Evolutionary conservation across 2,888 invertebrate genomes (phyloP), one percentile per base, ranked within the genome.

Genomic region (Strigamia maritima): DNA sequence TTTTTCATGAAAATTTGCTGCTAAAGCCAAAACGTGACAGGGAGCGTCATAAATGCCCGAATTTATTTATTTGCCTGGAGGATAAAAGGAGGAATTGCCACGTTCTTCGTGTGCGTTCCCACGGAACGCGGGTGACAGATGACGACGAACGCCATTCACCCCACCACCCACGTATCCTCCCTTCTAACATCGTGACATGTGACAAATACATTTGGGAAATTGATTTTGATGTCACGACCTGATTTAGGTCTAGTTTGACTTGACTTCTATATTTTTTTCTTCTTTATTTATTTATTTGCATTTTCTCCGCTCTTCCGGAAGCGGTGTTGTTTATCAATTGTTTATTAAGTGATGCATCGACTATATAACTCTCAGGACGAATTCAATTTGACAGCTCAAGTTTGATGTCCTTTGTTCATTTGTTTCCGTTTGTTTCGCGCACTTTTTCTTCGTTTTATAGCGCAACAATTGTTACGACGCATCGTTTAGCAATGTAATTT

Each of bases 81-180:
- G 60, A 60, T 60, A 60, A 60, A 60, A 19, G 60, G 60, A 60
- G 60, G 60, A 60, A 60, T 60, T 60, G 60, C 8, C 60, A 24
- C 60, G 60, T 60, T 60, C 60, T 24, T 60, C 60, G 60, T 60
- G 60, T 24, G 60, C 60, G 60, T 60, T 60, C 60, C 60, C 60
- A 60, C 60, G 60, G 60, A 60, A 60, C 60, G 60, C 60, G 60
- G 60, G 60, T 60, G 60, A 60, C 60, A 60, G 60, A 60, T 60
- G 60, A 60, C 60, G 60, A 60, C 60, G 60, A 60, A 60, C 60
- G 60, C 60, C 60, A 19, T 19, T 60, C 60, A 19, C 60, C 60
- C 60, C 10, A 19, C 60, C 60, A 60, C 60, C 60, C 60, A 60
- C 60, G 60, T n/a, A 60, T 60, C 60, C 24, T 24, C 24, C 31